Conservation (phyloP, 2,113 vertebrate genomes). For the Cephalopterus ornatus region DNA sequence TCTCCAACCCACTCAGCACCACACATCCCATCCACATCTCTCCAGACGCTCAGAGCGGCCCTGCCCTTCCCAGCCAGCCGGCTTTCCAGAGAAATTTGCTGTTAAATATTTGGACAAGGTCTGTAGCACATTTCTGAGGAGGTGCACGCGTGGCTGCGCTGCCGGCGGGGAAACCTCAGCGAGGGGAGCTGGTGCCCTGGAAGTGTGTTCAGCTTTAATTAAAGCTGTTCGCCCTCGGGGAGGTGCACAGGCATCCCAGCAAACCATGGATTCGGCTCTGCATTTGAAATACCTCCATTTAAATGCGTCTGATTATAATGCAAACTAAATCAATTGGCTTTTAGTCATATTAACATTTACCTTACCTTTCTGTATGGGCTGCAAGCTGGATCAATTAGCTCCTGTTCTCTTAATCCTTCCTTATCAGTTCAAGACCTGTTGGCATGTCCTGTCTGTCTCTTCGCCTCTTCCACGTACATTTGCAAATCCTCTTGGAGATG, state of each 20-base stretch:
- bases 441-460: background rate
- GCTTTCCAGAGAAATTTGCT: background rate
- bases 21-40: accelerated
- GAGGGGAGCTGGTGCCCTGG: background rate
- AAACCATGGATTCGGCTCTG: background rate
- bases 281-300: conserved; percentile 30
- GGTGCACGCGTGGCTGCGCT: background rate
- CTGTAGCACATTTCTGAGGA: background rate
- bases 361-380: background rate
- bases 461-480: background rate
- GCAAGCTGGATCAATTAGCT: background rate
- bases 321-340: conserved; percentile 40
- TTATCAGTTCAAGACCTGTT: background rate
- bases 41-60: background rate
- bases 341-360: conserved; percentile 27
- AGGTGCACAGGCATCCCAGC: background rate
- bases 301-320: conserved; percentile 19
- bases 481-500: background rate
- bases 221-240: conserved; percentile 15
- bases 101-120: background rate
- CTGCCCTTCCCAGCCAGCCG: background rate
- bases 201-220: background rate
- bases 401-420: background rate
- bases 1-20: background rate
- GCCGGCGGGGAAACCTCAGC: background rate